Base-by-base conservation (phyloP, 1,140 invertebrate species). In the Chionoecetes opilio region DNA sequence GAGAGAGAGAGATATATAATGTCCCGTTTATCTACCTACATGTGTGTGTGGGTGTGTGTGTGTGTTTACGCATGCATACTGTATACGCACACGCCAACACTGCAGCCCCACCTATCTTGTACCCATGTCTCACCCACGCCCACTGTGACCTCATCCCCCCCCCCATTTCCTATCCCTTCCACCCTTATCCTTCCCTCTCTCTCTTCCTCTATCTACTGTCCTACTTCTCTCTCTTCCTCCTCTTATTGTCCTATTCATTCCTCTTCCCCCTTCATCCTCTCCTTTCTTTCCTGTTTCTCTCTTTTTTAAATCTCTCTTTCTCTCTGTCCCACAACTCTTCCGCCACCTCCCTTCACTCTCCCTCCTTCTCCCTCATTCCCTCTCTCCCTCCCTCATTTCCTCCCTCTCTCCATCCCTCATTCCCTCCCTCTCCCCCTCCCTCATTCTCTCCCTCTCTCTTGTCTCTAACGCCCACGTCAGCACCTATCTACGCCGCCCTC, bases 231-330 rank as follows among this genome's bases (percentile, higher is more conserved):
- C 14, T 46, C 41, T 46, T 53, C 11, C 46, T 17, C 21, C 46
- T 53, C 11, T 3, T 2, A 0, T n/a, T 75, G 63, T 75, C 21
- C 9, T 75, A 8, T n/a, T n/a, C 63, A 75, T n/a, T 26, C 63
- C 34, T 35, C 26, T 87, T n/a, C 29, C 34, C 29, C 86, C 9
- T 34, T 87, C 29, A 35, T 34, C 35, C 86, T 87, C 86, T 87
- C 86, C 35, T 34, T 87, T 34, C n/a, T n/a, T 75, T n/a, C 35
- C 86, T 87, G 32, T 87, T 34, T 87, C 86, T 87, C 86, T 87
- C 86, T 87, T 17, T 53, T 17, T 53, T 17, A n/a, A n/a, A n/a
- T 53, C 46, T 53, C 86, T 87, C 86, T 87, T 29, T 91, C 89
- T 53, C 89, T 41, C 37, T 38, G 26, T 91, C 38, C 26, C 31